Conservation (phyloP, 1,140 invertebrate species). For the Pogonognathellus flavescens region DNA sequence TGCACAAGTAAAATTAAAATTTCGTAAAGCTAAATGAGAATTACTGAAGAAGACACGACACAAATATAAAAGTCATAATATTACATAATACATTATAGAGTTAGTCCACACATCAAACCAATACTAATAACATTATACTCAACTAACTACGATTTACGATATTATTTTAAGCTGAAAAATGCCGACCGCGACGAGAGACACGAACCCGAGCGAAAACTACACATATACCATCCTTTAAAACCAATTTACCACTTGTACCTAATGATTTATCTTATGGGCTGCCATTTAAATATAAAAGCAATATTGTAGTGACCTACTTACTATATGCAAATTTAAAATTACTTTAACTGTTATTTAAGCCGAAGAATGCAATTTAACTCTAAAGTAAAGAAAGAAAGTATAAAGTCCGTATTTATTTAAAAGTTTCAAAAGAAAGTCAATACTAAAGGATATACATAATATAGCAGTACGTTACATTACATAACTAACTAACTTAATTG, state of each 20-base stretch:
- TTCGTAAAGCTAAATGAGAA: too few species aligned
- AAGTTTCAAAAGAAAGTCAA: neutral
- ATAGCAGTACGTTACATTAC: too few species aligned
- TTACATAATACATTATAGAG: too few species aligned
- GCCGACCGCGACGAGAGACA: neutral
- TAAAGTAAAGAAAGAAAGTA: neutral
- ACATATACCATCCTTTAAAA: neutral
- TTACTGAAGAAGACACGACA: neutral
- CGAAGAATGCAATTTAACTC: conserved; percentile 5
- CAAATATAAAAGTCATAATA: neutral
- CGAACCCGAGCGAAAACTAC: neutral
- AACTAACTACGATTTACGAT: too few species aligned
- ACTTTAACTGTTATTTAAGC: neutral
- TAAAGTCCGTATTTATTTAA: conserved; percentile 1
- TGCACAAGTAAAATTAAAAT: too few species aligned
- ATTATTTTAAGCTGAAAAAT: too few species aligned
- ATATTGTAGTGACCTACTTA: neutral
- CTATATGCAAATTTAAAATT: conserved; percentile 12
- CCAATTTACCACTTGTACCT: neutral
- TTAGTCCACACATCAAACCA: neutral
- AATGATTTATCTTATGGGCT: conserved; percentile 22
- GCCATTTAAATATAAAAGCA: neutral
- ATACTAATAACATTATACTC: too few species aligned
- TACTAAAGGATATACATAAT: too few species aligned
- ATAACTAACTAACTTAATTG: too few species aligned